Percentiles rank a stretch among this genome's conserved stretches.
phyloP scores from a whole-genome alignment of 2,888 invertebrate species.

The Protodeltote pygarga region DNA sequence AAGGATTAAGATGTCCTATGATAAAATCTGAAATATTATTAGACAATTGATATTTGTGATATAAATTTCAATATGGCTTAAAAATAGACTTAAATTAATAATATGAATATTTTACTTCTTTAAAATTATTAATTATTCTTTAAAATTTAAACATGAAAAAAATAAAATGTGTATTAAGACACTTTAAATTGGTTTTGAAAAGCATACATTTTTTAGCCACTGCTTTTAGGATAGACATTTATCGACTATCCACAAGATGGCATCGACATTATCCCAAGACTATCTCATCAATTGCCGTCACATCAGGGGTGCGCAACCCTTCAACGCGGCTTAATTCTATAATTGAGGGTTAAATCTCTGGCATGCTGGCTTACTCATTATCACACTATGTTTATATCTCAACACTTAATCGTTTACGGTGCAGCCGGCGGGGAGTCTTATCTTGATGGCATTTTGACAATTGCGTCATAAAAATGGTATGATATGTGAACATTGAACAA shows the following conservation, averaged over 20 bases:
- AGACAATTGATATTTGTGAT: too few species aligned
- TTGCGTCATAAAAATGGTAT: slow-evolving; percentile 45
- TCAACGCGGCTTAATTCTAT: slow-evolving; percentile 82
- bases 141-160: too few species aligned
- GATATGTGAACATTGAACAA: slow-evolving; percentile 6
- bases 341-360: slow-evolving; percentile 85
- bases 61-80: too few species aligned
- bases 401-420: slow-evolving; percentile 53
- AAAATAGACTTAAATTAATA: too few species aligned
- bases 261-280: slow-evolving; percentile 35
- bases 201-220: background rate
- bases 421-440: slow-evolving; percentile 51
- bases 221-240: background rate
- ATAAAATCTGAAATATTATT: too few species aligned
- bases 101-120: too few species aligned
- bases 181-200: too few species aligned
- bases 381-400: slow-evolving; percentile 71
- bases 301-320: slow-evolving; percentile 76
- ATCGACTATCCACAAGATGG: too few species aligned
- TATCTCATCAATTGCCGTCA: slow-evolving; percentile 62
- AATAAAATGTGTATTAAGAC: too few species aligned
- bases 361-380: slow-evolving; percentile 79
- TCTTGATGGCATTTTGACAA: slow-evolving; percentile 68
- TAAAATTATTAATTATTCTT: too few species aligned
- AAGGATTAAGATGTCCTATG: too few species aligned